phyloP scores from a whole-genome alignment of 2,888 invertebrate species.

The Craniophora ligustri region DNA sequence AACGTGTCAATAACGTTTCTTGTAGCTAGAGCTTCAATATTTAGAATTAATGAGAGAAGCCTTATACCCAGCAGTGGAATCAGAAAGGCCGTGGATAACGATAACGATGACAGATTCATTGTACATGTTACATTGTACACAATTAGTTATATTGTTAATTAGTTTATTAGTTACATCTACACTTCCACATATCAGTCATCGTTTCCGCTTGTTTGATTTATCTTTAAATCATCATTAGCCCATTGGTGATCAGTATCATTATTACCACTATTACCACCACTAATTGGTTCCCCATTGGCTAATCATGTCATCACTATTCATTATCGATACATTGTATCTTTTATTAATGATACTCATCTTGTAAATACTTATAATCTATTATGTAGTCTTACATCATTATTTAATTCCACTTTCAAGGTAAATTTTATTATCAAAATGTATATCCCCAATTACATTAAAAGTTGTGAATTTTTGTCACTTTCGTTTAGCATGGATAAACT shows the following conservation, averaged over 20 bases:
- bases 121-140: no score
- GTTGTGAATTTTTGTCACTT: no score
- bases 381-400: not conserved
- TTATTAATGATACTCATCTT: not conserved
- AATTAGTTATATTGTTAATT: not conserved
- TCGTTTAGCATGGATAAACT: no score
- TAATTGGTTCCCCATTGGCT: conserved; percentile 25
- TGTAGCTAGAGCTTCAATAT: no score
- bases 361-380: no score
- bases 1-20: no score
- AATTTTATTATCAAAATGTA: not conserved
- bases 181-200: conserved; percentile 13
- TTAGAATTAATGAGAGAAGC: no score
- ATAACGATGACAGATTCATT: no score
- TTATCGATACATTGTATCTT: conserved; percentile 23
- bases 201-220: conserved; percentile 29
- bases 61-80: no score
- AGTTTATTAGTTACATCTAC: not conserved
- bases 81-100: no score
- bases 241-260: conserved; percentile 32
- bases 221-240: conserved; percentile 22
- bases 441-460: no score
- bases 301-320: conserved; percentile 6
- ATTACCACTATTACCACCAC: conserved; percentile 5
- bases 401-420: not conserved